Evolutionary conservation across 2,797 vertebrate species (phyloP), one percentile per base, ranked within the genome.

Genomic region (Cetoscarus ocellatus): DNA sequence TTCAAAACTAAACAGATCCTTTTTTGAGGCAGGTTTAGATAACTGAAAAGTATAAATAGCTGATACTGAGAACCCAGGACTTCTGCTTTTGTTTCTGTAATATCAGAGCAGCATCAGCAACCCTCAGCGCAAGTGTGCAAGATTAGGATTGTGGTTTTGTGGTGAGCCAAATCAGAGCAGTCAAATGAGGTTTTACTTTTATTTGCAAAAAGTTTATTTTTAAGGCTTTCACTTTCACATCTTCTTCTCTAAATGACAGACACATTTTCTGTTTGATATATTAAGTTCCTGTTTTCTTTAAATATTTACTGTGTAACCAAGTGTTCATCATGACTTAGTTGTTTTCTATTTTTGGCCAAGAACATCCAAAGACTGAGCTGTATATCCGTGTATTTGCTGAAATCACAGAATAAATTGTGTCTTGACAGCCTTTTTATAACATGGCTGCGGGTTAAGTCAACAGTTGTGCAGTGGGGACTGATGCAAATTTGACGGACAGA

Each of bases 181-280:
- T 39, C 38, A 39, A 39, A 39, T 10, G 6, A 10, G 3, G 55
- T 39, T 66, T 11, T 15, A 14, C 44, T 64, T 60, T 39, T n/a
- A 49, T 69, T 51, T 36, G 3, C 27, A 36, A 34, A 18, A 40
- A 55, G 18, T n/a, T 48, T 36, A 50, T 10, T 78, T 42, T 62
- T 61, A 19, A 67, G 63, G 53, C 73, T 50, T 48, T 45, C 2
- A 2, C 15, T 0, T 62, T 70, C 56, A 38, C 39, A 70, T 81
- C 59, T 67, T 51, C 36, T 77, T 19, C 40, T 39, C 8, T 68
- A 38, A 67, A 71, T 60, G 61, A 69, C 69, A 73, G 40, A 73
- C 58, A 39, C 50, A 55, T 74, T 82, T 85, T 73, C 73, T 82
- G 76, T 84, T 80, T 80, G 54, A 53, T 61, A 40, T 69, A 58